phyloP scores from a whole-genome alignment of 2,797 vertebrate species.

The Malurus splendens region DNA sequence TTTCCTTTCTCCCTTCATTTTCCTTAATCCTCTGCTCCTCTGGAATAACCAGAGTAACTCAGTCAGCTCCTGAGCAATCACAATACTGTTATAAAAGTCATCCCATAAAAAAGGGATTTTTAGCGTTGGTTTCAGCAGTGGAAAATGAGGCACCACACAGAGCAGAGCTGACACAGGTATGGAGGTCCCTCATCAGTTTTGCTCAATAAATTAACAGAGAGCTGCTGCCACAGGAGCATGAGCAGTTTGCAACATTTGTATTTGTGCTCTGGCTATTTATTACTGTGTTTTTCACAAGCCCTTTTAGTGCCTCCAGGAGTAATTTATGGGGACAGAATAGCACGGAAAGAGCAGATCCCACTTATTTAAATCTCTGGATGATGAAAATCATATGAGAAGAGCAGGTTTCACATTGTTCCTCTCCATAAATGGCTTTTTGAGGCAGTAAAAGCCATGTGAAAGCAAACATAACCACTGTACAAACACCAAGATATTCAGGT shows the following conservation, averaged over 20 bases:
- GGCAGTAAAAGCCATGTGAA: constrained; percentile 9
- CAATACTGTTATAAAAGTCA: not conserved
- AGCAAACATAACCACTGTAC: constrained; percentile 10
- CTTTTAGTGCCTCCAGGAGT: constrained; percentile 36
- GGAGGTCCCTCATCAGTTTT: not conserved
- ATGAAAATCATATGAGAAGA: constrained; percentile 13
- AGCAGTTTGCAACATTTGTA: not conserved
- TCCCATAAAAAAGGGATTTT: not conserved
- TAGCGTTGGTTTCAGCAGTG: not conserved
- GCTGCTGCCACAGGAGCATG: constrained; percentile 6
- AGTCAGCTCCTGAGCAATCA: not conserved
- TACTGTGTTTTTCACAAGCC: constrained; percentile 8
- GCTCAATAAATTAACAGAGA: constrained; percentile 23
- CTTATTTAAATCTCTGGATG: constrained; percentile 13
- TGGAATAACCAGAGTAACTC: not conserved
- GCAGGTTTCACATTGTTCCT: constrained; percentile 9
- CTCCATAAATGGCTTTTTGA: not conserved
- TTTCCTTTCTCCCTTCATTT: not conserved
- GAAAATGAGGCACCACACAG: not conserved
- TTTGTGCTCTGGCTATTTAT: constrained; percentile 40
- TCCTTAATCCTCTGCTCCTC: not conserved
- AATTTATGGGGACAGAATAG: constrained; percentile 41
- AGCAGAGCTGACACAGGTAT: not conserved
- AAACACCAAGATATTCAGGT: not conserved
- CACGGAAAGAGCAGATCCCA: not conserved